These are phyloP conservation scores for Columba janthina DNA, from an alignment of 2,113 vertebrate genomes.

Conservation along the genomic window DNA sequence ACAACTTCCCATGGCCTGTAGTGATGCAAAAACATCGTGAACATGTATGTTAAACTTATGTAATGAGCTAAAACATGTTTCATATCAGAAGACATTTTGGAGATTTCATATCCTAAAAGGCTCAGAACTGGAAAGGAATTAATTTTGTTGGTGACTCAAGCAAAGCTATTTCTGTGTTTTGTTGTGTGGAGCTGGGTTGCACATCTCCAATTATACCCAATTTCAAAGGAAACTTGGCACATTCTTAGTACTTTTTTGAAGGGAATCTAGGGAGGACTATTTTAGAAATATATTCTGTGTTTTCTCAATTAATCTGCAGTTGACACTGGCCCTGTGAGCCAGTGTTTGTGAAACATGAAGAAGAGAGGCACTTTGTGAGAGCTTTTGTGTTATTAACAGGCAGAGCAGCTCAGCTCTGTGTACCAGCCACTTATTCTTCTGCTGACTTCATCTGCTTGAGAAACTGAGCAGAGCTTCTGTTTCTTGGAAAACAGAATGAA, in stretches of 20 bases:
- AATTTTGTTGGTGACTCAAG: slow-evolving; percentile 1
- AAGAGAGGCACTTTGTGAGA: not conserved
- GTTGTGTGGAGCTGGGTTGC: not conserved
- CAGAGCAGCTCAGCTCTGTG: not conserved
- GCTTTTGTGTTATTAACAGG: not conserved
- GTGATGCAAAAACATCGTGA: not conserved
- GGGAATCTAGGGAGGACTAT: not conserved
- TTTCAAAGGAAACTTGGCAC: slow-evolving; percentile 49
- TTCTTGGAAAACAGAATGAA: not conserved
- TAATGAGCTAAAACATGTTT: not conserved
- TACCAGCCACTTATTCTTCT: not conserved
- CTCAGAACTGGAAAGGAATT: not conserved
- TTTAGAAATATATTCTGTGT: slow-evolving; percentile 1
- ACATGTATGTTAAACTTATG: not conserved
- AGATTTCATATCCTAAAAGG: not conserved
- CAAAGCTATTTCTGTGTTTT: slow-evolving; percentile 12
- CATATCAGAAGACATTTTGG: not conserved
- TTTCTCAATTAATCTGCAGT: slow-evolving; percentile 3
- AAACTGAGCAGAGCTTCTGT: not conserved
- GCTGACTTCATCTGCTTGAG: not conserved
- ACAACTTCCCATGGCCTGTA: not conserved
- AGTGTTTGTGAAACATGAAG: not conserved
- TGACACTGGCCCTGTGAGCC: slow-evolving; percentile 12
- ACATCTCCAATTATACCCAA: not conserved
- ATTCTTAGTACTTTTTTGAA: not conserved